Evolutionary conservation across 2,888 invertebrate genomes (phyloP).

Genomic region (Rutpela maculata): DNA sequence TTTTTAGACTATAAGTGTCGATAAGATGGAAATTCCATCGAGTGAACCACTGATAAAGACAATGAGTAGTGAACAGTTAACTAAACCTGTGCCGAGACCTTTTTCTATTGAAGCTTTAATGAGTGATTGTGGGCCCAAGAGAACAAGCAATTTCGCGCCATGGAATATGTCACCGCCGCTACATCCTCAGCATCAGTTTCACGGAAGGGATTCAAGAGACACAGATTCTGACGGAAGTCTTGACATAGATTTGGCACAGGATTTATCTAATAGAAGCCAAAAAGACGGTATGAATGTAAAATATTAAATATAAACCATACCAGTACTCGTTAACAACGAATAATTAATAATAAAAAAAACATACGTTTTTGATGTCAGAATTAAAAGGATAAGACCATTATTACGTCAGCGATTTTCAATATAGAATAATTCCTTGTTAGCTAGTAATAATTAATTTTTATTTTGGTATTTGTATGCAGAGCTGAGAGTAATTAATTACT

Average conservation of each 20-base stretch:
- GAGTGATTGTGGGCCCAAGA: conserved; percentile 70
- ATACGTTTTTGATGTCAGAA: no score
- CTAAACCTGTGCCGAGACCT: conserved; percentile 76
- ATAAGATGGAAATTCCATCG: conserved; percentile 60
- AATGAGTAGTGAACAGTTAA: conserved; percentile 59
- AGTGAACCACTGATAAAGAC: conserved; percentile 59
- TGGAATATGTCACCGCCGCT: conserved; percentile 61
- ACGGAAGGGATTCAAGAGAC: conserved; percentile 60
- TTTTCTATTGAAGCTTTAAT: conserved; percentile 81
- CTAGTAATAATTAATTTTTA: no score
- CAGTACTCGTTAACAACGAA: not conserved
- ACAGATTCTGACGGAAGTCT: conserved; percentile 72
- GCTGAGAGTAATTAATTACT: no score
- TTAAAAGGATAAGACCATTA: no score
- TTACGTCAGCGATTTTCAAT: no score
- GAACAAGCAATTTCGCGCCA: conserved; percentile 54
- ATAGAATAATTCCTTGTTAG: no score
- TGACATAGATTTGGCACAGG: conserved; percentile 72
- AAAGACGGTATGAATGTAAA: conserved; percentile 65
- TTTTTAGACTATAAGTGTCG: not conserved
- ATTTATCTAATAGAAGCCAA: conserved; percentile 70
- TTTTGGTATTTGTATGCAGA: no score
- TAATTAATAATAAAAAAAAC: not conserved
- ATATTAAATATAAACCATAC: not conserved
- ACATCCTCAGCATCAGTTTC: conserved; percentile 51